Conservation (phyloP, 2,888 invertebrate species). For the Ganaspis brasiliensis region DNA sequence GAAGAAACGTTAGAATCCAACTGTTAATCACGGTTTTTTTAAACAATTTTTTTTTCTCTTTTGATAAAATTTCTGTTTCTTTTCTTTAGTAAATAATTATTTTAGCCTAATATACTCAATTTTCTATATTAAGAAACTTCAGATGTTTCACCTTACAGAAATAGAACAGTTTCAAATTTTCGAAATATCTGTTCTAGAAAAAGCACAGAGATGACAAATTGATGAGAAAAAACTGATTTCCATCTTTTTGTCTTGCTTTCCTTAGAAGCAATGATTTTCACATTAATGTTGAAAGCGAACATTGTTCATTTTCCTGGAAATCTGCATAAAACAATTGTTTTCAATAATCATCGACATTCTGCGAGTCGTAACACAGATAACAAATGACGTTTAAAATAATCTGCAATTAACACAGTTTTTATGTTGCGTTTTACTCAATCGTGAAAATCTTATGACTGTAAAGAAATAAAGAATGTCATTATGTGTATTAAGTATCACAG, state of each 20-base stretch:
- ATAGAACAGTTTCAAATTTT: no score
- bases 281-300: neutral
- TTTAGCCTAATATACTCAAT: no score
- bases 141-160: no score
- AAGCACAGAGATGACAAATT: neutral
- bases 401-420: constrained; percentile 16
- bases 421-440: neutral
- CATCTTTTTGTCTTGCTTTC: neutral
- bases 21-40: no score
- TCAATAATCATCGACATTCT: neutral
- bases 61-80: no score
- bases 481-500: no score
- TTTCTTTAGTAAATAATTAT: no score
- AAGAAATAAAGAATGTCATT: no score
- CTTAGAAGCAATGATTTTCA: neutral
- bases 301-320: constrained; percentile 7
- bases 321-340: constrained; percentile 14
- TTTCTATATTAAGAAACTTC: no score
- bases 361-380: neutral
- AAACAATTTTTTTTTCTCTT: no score
- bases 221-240: constrained; percentile 8
- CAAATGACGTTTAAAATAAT: constrained; percentile 5
- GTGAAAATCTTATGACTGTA: neutral
- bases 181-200: no score
- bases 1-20: no score